Evolutionary conservation across 2,888 invertebrate species (phyloP).

Genomic region (Alviniconcha strummeri): DNA sequence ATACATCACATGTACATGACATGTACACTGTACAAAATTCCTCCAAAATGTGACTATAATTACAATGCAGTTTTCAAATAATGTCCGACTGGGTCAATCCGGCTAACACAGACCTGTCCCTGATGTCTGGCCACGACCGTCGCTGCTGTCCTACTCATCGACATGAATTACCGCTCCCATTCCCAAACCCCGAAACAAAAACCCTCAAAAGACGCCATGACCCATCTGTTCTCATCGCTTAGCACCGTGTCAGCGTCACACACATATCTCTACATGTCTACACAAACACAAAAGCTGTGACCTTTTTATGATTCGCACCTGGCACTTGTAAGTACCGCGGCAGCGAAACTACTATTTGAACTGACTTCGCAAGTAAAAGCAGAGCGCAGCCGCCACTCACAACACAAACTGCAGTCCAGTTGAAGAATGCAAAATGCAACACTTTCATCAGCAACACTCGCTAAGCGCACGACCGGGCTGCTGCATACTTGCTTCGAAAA

Average conservation of each 20-base stretch:
- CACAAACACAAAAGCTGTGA: not conserved
- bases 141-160: not conserved
- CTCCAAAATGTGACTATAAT: no score
- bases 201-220: not conserved
- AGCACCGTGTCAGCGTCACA: not conserved
- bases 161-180: no score
- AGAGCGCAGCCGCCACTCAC: not conserved
- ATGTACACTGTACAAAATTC: no score
- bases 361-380: no score
- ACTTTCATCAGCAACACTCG: no score
- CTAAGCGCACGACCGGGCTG: no score
- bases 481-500: no score
- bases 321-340: not conserved
- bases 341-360: no score
- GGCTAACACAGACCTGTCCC: not conserved
- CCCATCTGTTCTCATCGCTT: not conserved
- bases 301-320: not conserved
- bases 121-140: not conserved
- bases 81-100: not conserved
- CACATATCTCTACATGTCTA: not conserved
- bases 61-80: no score
- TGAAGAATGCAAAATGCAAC: no score
- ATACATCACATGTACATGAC: no score
- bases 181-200: not conserved
- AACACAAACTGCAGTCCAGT: not conserved